phyloP scores from a whole-genome alignment of 2,113 vertebrate species.

The Sphaerodactylus townsendi region DNA sequence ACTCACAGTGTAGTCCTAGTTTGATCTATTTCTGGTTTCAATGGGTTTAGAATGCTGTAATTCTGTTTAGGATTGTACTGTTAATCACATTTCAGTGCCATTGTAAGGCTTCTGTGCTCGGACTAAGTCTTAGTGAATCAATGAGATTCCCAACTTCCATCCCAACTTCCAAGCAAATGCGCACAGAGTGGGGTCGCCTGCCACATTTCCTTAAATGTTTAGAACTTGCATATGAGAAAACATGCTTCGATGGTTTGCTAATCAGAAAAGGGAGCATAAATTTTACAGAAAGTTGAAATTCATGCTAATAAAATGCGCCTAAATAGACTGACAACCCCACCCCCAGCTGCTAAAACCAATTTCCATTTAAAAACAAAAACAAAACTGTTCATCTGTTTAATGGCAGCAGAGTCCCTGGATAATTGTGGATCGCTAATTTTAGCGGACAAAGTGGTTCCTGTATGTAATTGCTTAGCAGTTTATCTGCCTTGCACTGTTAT shows the following conservation, averaged over 20 bases:
- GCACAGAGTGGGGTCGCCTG: neutral
- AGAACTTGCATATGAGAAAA: constrained; percentile 14
- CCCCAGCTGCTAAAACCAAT: constrained; percentile 56
- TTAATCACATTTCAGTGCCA: no score
- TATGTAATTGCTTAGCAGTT: constrained; percentile 57
- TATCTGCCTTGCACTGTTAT: neutral
- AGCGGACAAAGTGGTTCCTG: constrained; percentile 61
- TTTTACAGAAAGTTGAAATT: constrained; percentile 70
- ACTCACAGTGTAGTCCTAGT: no score
- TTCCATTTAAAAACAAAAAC: constrained; percentile 58
- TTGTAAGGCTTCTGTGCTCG: neutral
- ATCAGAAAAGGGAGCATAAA: constrained; percentile 66
- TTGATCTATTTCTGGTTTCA: no score
- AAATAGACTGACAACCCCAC: constrained; percentile 48
- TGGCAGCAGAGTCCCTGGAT: constrained; percentile 42
- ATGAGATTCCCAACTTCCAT: neutral
- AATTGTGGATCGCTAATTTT: constrained; percentile 50
- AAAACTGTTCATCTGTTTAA: constrained; percentile 46
- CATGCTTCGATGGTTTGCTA: constrained; percentile 58
- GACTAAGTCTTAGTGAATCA: neutral
- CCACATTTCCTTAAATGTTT: no score
- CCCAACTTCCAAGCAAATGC: neutral
- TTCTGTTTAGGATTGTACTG: no score
- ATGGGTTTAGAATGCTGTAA: no score
- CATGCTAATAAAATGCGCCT: constrained; percentile 60